phyloP scores from a whole-genome alignment of 2,113 vertebrate genomes.

The Petroica traversi region DNA sequence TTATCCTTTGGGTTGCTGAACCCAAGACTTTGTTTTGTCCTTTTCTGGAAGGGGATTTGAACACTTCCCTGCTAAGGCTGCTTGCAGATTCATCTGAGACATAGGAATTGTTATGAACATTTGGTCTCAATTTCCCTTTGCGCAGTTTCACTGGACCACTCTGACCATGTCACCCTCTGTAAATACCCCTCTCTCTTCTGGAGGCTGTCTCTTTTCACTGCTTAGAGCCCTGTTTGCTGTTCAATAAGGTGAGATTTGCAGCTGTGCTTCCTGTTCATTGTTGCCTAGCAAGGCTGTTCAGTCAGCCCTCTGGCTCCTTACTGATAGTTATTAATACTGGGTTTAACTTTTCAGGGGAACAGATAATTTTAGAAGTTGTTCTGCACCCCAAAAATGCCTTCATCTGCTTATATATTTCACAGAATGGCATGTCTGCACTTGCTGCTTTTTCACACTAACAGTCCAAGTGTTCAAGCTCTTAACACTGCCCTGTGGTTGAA shows the following conservation, averaged over 20 bases:
- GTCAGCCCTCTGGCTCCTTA: not conserved
- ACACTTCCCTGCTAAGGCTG: not conserved
- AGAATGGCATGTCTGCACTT: not conserved
- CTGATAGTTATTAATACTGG: not conserved
- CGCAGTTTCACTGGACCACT: not conserved
- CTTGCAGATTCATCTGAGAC: not conserved
- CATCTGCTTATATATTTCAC: not conserved
- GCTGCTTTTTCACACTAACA: not conserved
- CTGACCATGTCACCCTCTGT: not conserved
- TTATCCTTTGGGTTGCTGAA: not conserved
- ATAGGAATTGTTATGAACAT: not conserved
- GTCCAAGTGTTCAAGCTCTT: not conserved
- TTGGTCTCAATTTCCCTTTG: not conserved
- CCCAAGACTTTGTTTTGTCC: not conserved
- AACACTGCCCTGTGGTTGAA: not conserved
- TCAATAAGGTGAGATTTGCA: not conserved
- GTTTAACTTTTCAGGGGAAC: not conserved
- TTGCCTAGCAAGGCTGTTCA: not conserved
- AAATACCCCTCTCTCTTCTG: not conserved
- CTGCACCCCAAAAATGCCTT: not conserved
- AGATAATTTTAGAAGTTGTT: not conserved
- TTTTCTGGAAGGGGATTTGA: constrained; percentile 20
- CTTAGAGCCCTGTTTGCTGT: not conserved
- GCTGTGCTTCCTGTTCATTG: not conserved
- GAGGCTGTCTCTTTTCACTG: not conserved